Evolutionary conservation across 2,797 vertebrate species (phyloP), one percentile per base, ranked within the genome.

Genomic region (Austrolebias charrua): DNA sequence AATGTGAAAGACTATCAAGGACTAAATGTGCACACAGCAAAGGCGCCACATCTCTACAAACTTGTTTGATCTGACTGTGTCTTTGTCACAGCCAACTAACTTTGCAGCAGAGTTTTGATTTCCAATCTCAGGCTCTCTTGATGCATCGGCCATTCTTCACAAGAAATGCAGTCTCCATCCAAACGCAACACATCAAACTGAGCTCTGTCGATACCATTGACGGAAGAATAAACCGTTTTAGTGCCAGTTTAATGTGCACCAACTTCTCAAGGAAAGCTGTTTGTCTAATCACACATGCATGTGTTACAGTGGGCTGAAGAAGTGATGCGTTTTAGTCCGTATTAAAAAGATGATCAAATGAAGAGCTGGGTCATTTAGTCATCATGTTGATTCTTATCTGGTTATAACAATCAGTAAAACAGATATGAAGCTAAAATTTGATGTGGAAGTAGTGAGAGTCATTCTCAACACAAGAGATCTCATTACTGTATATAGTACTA

Each of bases 161-260:
- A 38, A 40, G 49, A 66, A 73, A 42, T 33, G 16, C 6, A 7
- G 20, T 16, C 50, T 35, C 60, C 52, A 24, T 70, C 40, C 29
- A 60, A 50, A 79, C 9, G 28, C 69, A 33, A 13, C 44, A 62
- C 58, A 66, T 29, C 45, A 71, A 63, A 75, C 61, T 71, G 75
- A 79, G 57, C 70, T 74, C 42, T 58, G 67, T 78, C 78, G 35
- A 79, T 72, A 63, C 6, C 42, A 80, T 40, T 66, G 73, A 81
- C 61, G 58, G 53, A 67, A 12, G 47, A 70, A 76, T 60, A 74
- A 60, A 56, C 45, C 6, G 45, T 63, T 69, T 78, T 60, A 79
- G 20, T 58, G 63, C 43, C 45, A 33, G 46, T 63, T 61, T 58
- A 65, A 82, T 70, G 69, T 73, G 63, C 60, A 54, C 51, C 24